phyloP scores from a whole-genome alignment of 2,113 vertebrate genomes.

The Porphyrio hochstetteri region DNA sequence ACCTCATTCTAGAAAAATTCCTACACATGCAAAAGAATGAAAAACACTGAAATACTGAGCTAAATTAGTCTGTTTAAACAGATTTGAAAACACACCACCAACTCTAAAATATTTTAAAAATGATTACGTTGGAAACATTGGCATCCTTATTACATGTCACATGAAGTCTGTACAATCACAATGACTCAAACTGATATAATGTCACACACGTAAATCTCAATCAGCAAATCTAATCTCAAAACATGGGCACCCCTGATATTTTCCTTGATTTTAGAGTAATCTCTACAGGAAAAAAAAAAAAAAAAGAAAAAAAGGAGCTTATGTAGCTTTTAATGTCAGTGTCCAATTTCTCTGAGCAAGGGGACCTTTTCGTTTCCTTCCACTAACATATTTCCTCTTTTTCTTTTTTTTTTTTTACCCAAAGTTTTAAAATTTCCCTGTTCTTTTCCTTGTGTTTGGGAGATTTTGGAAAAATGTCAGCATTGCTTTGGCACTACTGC shows the following conservation, averaged over 20 bases:
- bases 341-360: background rate
- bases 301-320: background rate
- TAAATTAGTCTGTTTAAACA: background rate
- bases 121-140: background rate
- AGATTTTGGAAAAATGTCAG: background rate
- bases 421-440: background rate
- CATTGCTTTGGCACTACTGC: background rate
- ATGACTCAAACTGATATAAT: background rate
- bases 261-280: background rate
- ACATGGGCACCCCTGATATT: background rate
- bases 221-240: background rate
- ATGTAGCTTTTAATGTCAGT: rapidly evolving
- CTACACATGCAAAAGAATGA: background rate
- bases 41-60: background rate
- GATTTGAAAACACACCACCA: background rate
- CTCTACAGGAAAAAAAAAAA: background rate
- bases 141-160: background rate
- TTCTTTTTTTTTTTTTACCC: background rate
- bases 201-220: background rate
- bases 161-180: background rate
- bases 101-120: background rate
- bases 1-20: background rate
- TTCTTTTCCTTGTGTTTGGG: background rate
- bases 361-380: background rate
- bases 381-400: background rate